phyloP scores from a whole-genome alignment of 2,888 invertebrate species.

The Agriotes lineatus region DNA sequence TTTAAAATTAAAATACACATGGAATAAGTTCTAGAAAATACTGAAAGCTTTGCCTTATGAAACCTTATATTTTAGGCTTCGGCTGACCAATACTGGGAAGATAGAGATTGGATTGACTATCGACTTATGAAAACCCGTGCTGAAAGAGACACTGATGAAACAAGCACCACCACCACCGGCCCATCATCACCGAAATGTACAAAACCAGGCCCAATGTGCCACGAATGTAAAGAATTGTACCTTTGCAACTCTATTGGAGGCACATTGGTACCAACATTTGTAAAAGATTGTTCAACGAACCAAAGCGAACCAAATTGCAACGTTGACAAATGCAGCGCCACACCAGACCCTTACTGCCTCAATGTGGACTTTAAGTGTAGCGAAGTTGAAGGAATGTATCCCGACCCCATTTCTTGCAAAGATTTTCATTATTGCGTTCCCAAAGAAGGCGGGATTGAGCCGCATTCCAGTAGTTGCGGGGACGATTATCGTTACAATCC shows the following conservation, averaged over 20 bases:
- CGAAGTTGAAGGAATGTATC: constrained; percentile 16
- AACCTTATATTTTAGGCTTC: not conserved
- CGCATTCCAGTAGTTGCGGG: constrained; percentile 20
- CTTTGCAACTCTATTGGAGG: not conserved
- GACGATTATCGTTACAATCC: constrained; percentile 35
- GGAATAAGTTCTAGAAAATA: too few species aligned
- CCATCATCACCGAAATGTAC: too few species aligned
- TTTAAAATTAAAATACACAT: too few species aligned
- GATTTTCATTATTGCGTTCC: constrained; percentile 22
- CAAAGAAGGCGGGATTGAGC: not conserved
- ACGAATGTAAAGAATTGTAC: not conserved
- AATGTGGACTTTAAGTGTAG: not conserved
- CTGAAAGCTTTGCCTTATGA: too few species aligned
- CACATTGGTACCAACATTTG: not conserved
- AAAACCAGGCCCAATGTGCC: too few species aligned
- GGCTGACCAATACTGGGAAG: not conserved
- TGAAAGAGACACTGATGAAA: too few species aligned
- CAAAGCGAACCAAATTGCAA: not conserved
- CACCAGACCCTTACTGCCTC: not conserved
- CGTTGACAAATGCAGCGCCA: not conserved
- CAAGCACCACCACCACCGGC: not conserved
- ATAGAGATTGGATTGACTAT: not conserved
- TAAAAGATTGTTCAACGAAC: not conserved
- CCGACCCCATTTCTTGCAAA: constrained; percentile 24
- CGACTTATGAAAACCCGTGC: not conserved